A percentile compares a stretch with the other conserved stretches of the same genome.
These are phyloP conservation scores for Callionymus lyra DNA, from an alignment of 2,113 vertebrate genomes.

Conservation along the genomic window DNA sequence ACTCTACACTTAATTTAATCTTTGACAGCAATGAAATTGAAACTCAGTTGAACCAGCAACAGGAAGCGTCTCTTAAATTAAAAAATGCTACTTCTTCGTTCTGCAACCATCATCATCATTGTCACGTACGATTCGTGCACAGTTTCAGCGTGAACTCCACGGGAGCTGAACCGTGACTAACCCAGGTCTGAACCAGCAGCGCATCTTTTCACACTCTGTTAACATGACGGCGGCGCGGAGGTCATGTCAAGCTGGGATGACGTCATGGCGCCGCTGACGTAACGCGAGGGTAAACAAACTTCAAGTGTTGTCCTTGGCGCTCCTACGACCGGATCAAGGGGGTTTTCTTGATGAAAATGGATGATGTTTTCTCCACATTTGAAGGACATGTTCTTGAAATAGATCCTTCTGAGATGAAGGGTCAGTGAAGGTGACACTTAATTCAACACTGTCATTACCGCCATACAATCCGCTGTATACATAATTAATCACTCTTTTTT, in stretches of 20 bases:
- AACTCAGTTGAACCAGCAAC: too few species aligned
- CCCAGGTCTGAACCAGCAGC: conserved; percentile 37
- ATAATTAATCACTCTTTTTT: conserved; percentile 51
- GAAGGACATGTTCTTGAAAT: conserved; percentile 22
- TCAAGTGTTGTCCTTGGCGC: conserved; percentile 3
- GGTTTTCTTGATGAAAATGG: conserved; percentile 13
- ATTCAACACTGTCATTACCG: conserved; percentile 43
- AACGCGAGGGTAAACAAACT: not conserved
- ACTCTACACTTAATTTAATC: too few species aligned
- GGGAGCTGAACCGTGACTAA: conserved; percentile 33
- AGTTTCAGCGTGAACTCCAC: conserved; percentile 2
- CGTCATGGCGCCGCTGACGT: conserved; percentile 7
- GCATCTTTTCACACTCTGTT: conserved; percentile 34
- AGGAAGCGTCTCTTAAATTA: too few species aligned
- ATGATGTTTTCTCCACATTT: conserved; percentile 18
- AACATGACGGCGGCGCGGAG: conserved; percentile 21
- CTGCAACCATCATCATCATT: too few species aligned
- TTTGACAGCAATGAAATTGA: too few species aligned
- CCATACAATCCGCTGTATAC: conserved; percentile 41
- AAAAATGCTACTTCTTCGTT: too few species aligned
- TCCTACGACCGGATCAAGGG: conserved; percentile 15
- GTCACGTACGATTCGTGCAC: too few species aligned
- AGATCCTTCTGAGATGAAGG: conserved; percentile 14
- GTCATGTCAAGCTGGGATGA: conserved; percentile 2
- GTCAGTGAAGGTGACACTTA: conserved; percentile 41